These are phyloP conservation scores for Notiomystis cincta DNA, from an alignment of 2,113 vertebrate genomes.

Conservation along the genomic window DNA sequence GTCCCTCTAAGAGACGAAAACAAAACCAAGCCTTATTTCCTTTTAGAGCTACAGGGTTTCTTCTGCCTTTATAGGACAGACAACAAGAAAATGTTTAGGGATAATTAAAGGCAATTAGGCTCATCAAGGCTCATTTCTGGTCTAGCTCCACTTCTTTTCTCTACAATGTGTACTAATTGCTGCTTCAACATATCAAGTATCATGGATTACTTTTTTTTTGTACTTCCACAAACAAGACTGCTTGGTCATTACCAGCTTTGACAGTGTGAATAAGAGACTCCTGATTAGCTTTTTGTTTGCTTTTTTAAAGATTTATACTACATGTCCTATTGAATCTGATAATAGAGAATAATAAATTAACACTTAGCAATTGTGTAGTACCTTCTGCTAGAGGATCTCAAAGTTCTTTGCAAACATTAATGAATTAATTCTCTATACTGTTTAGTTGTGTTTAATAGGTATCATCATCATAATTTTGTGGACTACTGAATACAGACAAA, in stretches of 20 bases:
- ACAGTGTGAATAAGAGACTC: conserved; percentile 53
- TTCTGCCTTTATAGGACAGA: conserved; percentile 69
- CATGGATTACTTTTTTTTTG: conserved; percentile 22
- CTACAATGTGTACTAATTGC: conserved; percentile 70
- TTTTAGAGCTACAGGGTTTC: conserved; percentile 73
- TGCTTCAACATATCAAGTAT: conserved; percentile 60
- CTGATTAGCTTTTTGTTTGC: conserved; percentile 43
- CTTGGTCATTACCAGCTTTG: conserved; percentile 64
- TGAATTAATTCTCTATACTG: conserved; percentile 22
- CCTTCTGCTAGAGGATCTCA: conserved; percentile 15
- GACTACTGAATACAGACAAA: conserved; percentile 5
- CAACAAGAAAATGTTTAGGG: conserved; percentile 69
- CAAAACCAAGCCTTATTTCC: conserved; percentile 71
- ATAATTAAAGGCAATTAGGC: conserved; percentile 78
- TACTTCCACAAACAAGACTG: conserved; percentile 52
- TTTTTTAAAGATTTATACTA: conserved; percentile 30
- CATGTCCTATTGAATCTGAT: conserved; percentile 4
- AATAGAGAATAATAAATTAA: conserved; percentile 44
- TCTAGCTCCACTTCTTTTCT: conserved; percentile 50
- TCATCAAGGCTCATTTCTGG: conserved; percentile 68
- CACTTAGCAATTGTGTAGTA: background rate
- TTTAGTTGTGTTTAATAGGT: background rate
- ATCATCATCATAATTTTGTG: conserved; percentile 18
- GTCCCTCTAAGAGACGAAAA: conserved; percentile 68
- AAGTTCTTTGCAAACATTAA: conserved; percentile 29